Conservation (phyloP, 2,888 invertebrate species). For the Brenthis hecate region DNA sequence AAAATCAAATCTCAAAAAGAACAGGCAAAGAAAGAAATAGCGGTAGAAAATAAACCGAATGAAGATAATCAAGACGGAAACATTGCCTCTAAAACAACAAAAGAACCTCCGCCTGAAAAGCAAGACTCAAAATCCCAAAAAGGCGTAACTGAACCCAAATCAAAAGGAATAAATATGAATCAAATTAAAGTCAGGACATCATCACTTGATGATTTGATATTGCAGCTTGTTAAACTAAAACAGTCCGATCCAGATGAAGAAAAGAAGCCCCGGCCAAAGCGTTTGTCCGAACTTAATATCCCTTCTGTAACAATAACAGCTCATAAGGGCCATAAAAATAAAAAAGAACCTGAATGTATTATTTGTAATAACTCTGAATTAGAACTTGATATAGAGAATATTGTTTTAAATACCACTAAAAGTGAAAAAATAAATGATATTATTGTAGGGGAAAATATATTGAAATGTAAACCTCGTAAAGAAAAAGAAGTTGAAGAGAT, state of each 20-base stretch:
- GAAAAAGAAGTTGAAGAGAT: constrained; percentile 39
- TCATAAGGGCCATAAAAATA: constrained; percentile 36
- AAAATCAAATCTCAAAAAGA: constrained; percentile 27
- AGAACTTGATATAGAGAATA: constrained; percentile 47
- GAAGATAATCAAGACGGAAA: constrained; percentile 33
- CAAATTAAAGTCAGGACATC: constrained; percentile 45
- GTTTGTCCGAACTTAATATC: constrained; percentile 39
- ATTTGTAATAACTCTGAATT: constrained; percentile 50
- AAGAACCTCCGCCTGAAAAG: constrained; percentile 25
- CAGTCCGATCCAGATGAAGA: constrained; percentile 39
- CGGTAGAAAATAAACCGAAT: constrained; percentile 24
- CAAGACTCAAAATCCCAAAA: constrained; percentile 29
- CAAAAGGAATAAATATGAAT: constrained; percentile 46
- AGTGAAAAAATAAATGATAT: constrained; percentile 45
- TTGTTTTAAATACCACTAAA: constrained; percentile 38
- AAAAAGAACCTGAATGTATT: constrained; percentile 37
- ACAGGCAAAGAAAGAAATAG: constrained; percentile 28
- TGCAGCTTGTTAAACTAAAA: constrained; percentile 50
- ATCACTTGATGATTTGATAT: constrained; percentile 50
- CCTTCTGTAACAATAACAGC: constrained; percentile 26
- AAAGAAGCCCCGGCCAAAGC: constrained; percentile 25
- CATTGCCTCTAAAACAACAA: constrained; percentile 30
- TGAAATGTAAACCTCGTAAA: constrained; percentile 47
- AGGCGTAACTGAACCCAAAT: constrained; percentile 35
- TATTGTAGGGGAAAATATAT: constrained; percentile 57